phyloP scores from a whole-genome alignment of 1,140 invertebrate species.

The Armadillidium nasatum region DNA sequence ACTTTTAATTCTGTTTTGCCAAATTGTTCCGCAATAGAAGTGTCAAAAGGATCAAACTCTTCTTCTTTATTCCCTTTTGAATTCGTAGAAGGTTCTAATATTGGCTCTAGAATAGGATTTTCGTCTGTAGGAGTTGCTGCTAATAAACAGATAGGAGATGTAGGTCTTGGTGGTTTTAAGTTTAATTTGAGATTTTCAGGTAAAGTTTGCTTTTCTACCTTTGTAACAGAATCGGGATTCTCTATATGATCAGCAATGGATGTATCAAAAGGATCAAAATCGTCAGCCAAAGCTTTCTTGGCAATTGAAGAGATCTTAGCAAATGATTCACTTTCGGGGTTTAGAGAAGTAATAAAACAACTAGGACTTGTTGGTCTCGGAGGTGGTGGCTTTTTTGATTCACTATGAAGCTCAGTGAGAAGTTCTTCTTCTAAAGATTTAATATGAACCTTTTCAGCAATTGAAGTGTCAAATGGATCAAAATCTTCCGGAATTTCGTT shows the following conservation, averaged over 20 bases:
- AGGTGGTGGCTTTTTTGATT: conserved; percentile 19
- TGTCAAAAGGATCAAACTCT: conserved; percentile 53
- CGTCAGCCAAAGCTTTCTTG: conserved; percentile 50
- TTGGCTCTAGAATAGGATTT: conserved; percentile 25
- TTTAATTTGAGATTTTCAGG: conserved; percentile 3
- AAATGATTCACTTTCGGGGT: conserved; percentile 32
- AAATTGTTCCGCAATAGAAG: conserved; percentile 44
- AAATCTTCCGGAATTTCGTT: conserved; percentile 42
- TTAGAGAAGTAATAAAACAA: conserved; percentile 34
- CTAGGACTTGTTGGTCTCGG: conserved; percentile 33
- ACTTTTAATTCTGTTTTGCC: conserved; percentile 63
- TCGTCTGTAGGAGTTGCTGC: conserved; percentile 25
- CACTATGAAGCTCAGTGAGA: not conserved
- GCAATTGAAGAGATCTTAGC: not conserved
- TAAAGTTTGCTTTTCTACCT: not conserved
- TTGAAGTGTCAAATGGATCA: conserved; percentile 49
- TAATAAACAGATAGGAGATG: conserved; percentile 19
- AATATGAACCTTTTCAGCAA: conserved; percentile 44
- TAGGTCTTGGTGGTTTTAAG: conserved; percentile 17
- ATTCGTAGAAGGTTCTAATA: not conserved
- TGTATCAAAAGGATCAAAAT: conserved; percentile 80
- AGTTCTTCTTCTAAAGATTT: conserved; percentile 40
- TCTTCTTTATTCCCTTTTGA: conserved; percentile 52
- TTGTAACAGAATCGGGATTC: conserved; percentile 25
- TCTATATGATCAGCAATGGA: conserved; percentile 59